Evolutionary conservation across 2,113 vertebrate species (phyloP).

Genomic region (Eulemur macaco): DNA sequence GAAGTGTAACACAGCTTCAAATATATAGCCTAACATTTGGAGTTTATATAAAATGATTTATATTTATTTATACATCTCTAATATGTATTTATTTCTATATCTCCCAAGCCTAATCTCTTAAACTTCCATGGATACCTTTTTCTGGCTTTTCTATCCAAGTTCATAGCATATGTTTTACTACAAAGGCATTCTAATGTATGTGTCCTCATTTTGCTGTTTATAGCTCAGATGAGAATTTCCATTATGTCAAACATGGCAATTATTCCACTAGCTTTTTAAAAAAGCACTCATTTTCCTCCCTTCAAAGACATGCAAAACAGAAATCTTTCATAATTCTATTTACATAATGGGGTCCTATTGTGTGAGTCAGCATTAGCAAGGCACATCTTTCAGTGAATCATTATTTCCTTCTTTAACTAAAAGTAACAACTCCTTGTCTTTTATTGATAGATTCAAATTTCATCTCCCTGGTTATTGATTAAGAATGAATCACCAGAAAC

Average conservation of each 20-base stretch:
- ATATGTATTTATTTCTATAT: conserved; percentile 37
- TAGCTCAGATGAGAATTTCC: conserved; percentile 45
- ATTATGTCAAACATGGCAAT: conserved; percentile 34
- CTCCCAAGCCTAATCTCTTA: neutral
- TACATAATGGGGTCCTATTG: conserved; percentile 25
- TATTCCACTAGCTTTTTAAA: conserved; percentile 13
- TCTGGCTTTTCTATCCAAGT: neutral
- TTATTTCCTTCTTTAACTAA: conserved; percentile 42
- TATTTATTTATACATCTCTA: conserved; percentile 56
- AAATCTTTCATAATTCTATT: conserved; percentile 54
- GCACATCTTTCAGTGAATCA: neutral
- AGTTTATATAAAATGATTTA: conserved; percentile 48
- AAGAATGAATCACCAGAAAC: conserved; percentile 25
- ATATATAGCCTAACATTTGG: conserved; percentile 51
- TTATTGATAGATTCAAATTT: conserved; percentile 42
- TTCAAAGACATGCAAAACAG: conserved; percentile 56
- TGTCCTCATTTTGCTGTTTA: conserved; percentile 60
- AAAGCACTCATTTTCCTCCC: conserved; percentile 19
- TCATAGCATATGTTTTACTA: conserved; percentile 44
- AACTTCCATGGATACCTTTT: conserved; percentile 33
- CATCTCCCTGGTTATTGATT: conserved; percentile 48
- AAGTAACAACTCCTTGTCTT: conserved; percentile 4
- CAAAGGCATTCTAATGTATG: conserved; percentile 48
- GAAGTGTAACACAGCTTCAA: conserved; percentile 35
- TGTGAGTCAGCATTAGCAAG: conserved; percentile 46